Conservation (phyloP, 2,888 invertebrate species). For the Crocallis elinguaria region DNA sequence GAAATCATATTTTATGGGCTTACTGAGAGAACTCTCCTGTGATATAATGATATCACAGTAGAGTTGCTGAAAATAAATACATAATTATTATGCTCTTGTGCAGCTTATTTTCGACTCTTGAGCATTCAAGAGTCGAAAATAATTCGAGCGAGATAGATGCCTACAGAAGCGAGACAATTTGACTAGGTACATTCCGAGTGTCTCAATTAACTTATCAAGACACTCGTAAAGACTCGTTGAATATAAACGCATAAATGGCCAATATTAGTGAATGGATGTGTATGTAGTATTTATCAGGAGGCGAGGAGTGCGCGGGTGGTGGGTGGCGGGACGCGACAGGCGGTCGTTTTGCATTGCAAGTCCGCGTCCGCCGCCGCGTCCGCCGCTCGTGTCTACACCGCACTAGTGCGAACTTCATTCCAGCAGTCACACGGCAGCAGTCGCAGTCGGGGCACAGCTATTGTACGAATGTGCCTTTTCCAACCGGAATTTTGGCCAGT, state of each 20-base stretch:
- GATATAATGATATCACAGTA: too few relatives aligned
- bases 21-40: too few relatives aligned
- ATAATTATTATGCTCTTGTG: too few relatives aligned
- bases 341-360: constrained; percentile 67
- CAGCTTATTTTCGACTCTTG: too few relatives aligned
- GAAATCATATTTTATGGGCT: too few relatives aligned
- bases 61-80: too few relatives aligned
- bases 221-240: not conserved
- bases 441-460: constrained; percentile 73
- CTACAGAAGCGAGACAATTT: too few relatives aligned
- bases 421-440: constrained; percentile 81
- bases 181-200: too few relatives aligned
- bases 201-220: not conserved
- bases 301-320: constrained; percentile 40
- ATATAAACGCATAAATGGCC: not conserved
- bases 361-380: constrained; percentile 55
- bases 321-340: constrained; percentile 32
- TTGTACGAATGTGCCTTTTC: constrained; percentile 45
- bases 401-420: constrained; percentile 47
- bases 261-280: constrained; percentile 32
- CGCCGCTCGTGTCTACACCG: constrained; percentile 48
- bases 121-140: too few relatives aligned
- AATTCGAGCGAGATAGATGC: too few relatives aligned
- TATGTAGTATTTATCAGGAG: constrained; percentile 29
- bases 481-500: constrained; percentile 13